Base-by-base conservation (phyloP, 2,888 invertebrate genomes). In the Amiota communis region DNA sequence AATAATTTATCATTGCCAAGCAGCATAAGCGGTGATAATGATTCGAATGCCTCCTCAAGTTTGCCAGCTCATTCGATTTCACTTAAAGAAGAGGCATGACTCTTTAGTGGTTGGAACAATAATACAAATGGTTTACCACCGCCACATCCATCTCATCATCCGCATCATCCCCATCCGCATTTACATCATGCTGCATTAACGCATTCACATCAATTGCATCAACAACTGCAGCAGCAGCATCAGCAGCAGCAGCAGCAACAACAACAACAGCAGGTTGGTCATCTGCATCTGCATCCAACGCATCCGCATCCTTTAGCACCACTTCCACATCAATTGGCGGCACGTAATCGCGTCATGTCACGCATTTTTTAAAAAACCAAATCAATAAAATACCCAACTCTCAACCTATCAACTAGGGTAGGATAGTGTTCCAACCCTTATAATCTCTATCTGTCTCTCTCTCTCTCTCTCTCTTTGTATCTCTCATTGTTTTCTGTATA, bases 71-170 rank as follows among this genome's bases (percentile, higher is more conserved):
- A 88, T 74, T 79, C 86, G 49, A 88, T 87, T 12, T 85, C 88
- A 13, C 77, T 87, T 10, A 90, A 94, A 83, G 93, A 93, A 90
- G 92, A 93, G 81, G 94, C 95, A 95, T 96, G 95, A 95, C 95
- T 95, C 93, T 95, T 94, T 92, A 94, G 87, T 78, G 86, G 94
- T 84, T 95, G 95, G 95, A 95, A 95, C 95, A 94, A 36, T 36
- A 63, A 17, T 15, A 63, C 36, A 8, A 48, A 53, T 13, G 12
- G 67, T 23, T 20, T 59, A 77, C 76, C 78, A 73, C 69, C 69
- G 51, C 53, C 72, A 17, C 70, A 56, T 12, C 49, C 49, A 15
- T 76, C 76, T 17, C 77, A 74, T 47, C 67, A 69, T 56, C 67
- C 72, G 36, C 75, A 57, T 61, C 76, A 77, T n/a, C 82, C n/a